Evolutionary conservation across 1,140 invertebrate genomes (phyloP), one percentile per base, ranked within the genome.

Genomic region (Asbolus verrucosus): DNA sequence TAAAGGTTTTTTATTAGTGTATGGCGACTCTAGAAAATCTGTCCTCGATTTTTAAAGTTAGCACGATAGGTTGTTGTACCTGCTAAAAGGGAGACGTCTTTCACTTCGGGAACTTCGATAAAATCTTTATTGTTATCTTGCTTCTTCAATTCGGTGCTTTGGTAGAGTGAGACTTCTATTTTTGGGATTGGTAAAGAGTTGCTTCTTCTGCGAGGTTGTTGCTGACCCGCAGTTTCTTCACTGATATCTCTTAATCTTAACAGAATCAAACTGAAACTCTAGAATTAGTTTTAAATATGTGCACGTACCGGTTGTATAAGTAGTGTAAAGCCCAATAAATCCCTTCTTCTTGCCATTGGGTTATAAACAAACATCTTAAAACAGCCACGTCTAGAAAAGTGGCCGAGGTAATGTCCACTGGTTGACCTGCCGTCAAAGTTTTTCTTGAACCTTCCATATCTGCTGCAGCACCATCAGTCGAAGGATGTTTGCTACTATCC

Each of bases 271-370:
- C 31, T 68, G 19, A 36, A 21, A 27, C 14, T 54, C 1, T 15
- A 4, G 9, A 15, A 61, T 31, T 9, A 13, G 13, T 65, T 39
- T 38, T 14, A 68, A 27, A 8, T 33, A 36, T 16, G 18, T 18
- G 6, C 61, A 69, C 33, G 76, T 81, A 94, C 94, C 94, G 89
- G 77, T 95, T 93, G 73, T 94, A 93, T 38, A 97, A 83, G 83
- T 92, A 99, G 80, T 96, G 92, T n/a, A 99, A 82, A 18, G 94
- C 95, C 98, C 98, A 99, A 83, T 92, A 95, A 18, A 98, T 91
- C 0, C 98, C 98, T 82, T 99, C 97, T 81, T 98, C 97, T 76
- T 94, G 90, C 98, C 98, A 99, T 78, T 98, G 95, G 0, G 93
- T 88, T 67, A 97, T 93, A 81, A 99, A 98, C n/a, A 99, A 86